Percentiles rank a stretch among this genome's conserved stretches.
phyloP scores from a whole-genome alignment of 2,797 vertebrate species.

The Pterois miles region DNA sequence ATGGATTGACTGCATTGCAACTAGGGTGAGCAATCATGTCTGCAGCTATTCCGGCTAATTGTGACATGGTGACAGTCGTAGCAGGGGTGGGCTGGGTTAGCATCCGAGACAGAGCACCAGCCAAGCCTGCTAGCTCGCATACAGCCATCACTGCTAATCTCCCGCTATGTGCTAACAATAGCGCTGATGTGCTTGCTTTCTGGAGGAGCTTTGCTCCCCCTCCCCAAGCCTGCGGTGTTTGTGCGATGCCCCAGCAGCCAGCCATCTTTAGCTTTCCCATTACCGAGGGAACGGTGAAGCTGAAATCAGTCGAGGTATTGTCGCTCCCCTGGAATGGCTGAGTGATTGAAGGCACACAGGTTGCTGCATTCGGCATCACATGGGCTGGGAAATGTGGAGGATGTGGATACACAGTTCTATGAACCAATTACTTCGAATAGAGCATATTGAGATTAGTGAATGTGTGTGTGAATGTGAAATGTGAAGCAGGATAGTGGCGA shows the following conservation, averaged over 20 bases:
- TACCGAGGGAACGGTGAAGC: slow-evolving; percentile 52
- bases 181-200: slow-evolving; percentile 76
- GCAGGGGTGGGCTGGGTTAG: slow-evolving; percentile 70
- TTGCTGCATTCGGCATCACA: slow-evolving; percentile 40
- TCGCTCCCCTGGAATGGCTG: slow-evolving; percentile 46
- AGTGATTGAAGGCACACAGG: slow-evolving; percentile 71
- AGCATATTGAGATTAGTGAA: slow-evolving; percentile 63
- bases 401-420: slow-evolving; percentile 70
- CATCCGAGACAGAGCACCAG: slow-evolving; percentile 69
- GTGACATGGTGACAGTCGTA: slow-evolving; percentile 64
- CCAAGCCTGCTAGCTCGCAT: slow-evolving; percentile 71
- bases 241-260: slow-evolving; percentile 56
- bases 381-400: slow-evolving; percentile 46
- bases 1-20: slow-evolving; percentile 56
- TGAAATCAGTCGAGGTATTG: slow-evolving; percentile 72
- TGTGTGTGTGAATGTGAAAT: no score
- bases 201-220: slow-evolving; percentile 56
- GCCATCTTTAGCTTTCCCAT: slow-evolving; percentile 63
- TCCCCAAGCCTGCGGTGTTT: slow-evolving; percentile 57
- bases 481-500: slow-evolving; percentile 40
- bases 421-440: slow-evolving; percentile 72
- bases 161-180: slow-evolving; percentile 79
- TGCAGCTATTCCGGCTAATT: slow-evolving; percentile 70
- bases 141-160: slow-evolving; percentile 75
- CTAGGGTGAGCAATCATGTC: slow-evolving; percentile 61